Evolutionary conservation across 2,797 vertebrate species (phyloP).

Genomic region (Alcedo atthis): DNA sequence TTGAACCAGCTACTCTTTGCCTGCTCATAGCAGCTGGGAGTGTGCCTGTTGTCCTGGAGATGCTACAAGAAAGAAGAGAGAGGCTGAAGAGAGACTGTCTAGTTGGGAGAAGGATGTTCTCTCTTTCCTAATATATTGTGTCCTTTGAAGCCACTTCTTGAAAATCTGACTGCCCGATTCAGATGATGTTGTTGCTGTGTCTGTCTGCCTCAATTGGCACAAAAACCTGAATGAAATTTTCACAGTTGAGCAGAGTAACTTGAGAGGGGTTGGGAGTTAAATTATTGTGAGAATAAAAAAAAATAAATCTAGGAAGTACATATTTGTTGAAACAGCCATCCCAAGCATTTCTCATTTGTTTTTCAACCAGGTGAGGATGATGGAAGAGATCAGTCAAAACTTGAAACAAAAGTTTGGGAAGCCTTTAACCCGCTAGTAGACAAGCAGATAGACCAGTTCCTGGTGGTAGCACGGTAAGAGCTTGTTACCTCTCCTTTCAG

Average conservation of each 20-base stretch:
- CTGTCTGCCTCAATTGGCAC: background rate
- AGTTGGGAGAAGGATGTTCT: background rate
- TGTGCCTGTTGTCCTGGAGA: background rate
- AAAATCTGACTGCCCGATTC: background rate
- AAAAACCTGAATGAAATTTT: background rate
- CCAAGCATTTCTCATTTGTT: background rate
- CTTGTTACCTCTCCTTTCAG: background rate
- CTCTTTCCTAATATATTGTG: background rate
- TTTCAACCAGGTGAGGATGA: conserved; percentile 87
- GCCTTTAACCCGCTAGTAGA: conserved; percentile 90
- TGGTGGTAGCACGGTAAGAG: conserved; percentile 95
- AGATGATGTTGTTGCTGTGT: background rate
- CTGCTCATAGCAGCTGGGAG: background rate
- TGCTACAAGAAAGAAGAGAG: background rate
- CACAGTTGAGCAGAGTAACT: background rate
- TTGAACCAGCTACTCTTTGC: background rate
- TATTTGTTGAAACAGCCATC: background rate
- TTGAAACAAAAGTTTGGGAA: conserved; percentile 97
- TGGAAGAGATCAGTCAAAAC: conserved; percentile 89
- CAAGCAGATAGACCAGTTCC: conserved; percentile 98
- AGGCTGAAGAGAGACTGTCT: background rate
- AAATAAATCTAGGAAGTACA: background rate
- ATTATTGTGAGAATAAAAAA: background rate
- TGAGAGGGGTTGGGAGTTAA: background rate
- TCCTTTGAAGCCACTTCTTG: background rate